These are phyloP conservation scores for Aphis craccivora DNA, from an alignment of 1,140 invertebrate species.

Conservation along the genomic window DNA sequence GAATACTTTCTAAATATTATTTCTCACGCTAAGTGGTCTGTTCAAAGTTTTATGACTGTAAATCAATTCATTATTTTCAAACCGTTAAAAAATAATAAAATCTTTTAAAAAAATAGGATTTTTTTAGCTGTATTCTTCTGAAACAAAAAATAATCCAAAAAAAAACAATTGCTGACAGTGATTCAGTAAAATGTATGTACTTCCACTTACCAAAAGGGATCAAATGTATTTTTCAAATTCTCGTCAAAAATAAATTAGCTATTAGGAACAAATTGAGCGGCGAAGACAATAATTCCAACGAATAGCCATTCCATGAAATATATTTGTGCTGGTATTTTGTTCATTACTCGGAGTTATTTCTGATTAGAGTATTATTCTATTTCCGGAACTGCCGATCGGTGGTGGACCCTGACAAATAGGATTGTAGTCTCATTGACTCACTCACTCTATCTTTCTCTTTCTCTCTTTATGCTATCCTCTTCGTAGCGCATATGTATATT, in stretches of 20 bases:
- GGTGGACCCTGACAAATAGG: not conserved
- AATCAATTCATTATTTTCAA: not conserved
- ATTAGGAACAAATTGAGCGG: conserved; percentile 22
- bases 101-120: not conserved
- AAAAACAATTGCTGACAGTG: not conserved
- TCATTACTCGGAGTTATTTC: conserved; percentile 34
- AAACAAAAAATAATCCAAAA: not conserved
- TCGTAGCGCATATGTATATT: not conserved
- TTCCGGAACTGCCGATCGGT: not conserved
- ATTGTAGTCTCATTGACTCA: not conserved
- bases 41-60: not conserved
- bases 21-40: not conserved
- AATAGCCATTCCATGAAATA: not conserved
- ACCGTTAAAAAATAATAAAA: not conserved
- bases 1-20: not conserved
- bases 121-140: not conserved
- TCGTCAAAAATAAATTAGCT: conserved; percentile 31
- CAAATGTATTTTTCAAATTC: not conserved
- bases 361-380: conserved; percentile 40
- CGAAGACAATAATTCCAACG: not conserved
- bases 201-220: not conserved
- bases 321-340: not conserved
- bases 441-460: not conserved
- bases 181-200: not conserved
- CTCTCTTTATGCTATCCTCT: not conserved